Conservation (phyloP, 2,888 invertebrate genomes). For the Apocheima hispidaria region DNA sequence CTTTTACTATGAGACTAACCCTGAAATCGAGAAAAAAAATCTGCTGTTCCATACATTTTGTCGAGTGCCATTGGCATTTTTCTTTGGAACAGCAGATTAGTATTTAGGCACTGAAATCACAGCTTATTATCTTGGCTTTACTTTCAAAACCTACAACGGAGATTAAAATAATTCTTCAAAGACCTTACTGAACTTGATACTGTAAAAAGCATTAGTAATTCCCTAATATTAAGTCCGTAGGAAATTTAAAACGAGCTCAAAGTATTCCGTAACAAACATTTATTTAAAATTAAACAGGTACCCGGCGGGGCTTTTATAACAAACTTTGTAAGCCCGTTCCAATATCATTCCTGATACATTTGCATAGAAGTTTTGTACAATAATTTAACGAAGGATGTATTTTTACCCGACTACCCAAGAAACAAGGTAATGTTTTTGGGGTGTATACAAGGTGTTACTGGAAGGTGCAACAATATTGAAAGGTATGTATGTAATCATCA, state of each 20-base stretch:
- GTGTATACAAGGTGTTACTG: too few relatives aligned
- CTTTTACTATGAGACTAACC: too few relatives aligned
- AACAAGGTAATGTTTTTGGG: too few relatives aligned
- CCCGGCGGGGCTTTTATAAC: slow-evolving; percentile 39
- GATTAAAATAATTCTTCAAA: slow-evolving; percentile 22
- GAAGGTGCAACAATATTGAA: too few relatives aligned
- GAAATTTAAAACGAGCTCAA: slow-evolving; percentile 46
- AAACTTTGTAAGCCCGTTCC: slow-evolving; percentile 45
- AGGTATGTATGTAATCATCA: too few relatives aligned
- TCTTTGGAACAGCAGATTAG: too few relatives aligned
- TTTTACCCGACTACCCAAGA: too few relatives aligned
- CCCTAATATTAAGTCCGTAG: slow-evolving; percentile 31
- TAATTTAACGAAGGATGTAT: slow-evolving; percentile 17
- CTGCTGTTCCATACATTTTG: too few relatives aligned
- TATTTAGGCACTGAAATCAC: too few relatives aligned
- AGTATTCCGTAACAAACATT: slow-evolving; percentile 48
- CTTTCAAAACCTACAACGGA: slow-evolving; percentile 1
- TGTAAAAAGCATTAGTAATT: slow-evolving; percentile 29
- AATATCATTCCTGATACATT: slow-evolving; percentile 47
- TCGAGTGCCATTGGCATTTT: too few relatives aligned
- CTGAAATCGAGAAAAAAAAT: too few relatives aligned
- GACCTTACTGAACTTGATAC: slow-evolving; percentile 25
- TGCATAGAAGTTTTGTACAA: slow-evolving; percentile 39
- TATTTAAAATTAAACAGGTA: slow-evolving; percentile 47
- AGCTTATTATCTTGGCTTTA: slow-evolving; percentile 4